phyloP scores from a whole-genome alignment of 1,140 invertebrate genomes.

The Halotydeus destructor region DNA sequence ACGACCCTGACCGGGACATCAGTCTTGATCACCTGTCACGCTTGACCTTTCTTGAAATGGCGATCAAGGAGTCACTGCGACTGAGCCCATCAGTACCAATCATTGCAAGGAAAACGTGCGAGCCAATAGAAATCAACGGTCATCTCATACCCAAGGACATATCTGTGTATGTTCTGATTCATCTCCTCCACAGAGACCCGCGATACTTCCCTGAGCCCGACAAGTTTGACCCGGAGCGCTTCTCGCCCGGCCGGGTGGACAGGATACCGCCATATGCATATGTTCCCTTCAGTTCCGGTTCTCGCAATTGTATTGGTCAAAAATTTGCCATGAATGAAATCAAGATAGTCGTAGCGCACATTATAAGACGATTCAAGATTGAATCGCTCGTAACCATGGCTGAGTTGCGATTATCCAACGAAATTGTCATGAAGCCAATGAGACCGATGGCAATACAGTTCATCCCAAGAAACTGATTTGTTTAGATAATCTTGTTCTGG shows the following conservation, averaged over 20 bases:
- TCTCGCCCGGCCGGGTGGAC: constrained; percentile 31
- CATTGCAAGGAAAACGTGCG: constrained; percentile 9
- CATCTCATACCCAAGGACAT: constrained; percentile 23
- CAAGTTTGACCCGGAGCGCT: constrained; percentile 51
- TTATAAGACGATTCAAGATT: constrained; percentile 21
- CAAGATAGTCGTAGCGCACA: constrained; percentile 26
- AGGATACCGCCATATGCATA: constrained; percentile 25
- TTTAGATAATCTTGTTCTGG: too few relatives aligned
- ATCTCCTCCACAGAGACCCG: constrained; percentile 39
- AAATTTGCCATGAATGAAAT: constrained; percentile 35
- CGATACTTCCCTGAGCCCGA: constrained; percentile 43
- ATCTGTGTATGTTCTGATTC: constrained; percentile 25
- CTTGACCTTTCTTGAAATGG: constrained; percentile 28
- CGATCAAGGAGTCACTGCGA: constrained; percentile 11
- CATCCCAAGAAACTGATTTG: too few relatives aligned
- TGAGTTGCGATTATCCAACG: constrained; percentile 7
- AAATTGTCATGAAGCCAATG: neutral
- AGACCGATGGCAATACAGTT: too few relatives aligned
- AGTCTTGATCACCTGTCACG: neutral
- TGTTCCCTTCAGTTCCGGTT: constrained; percentile 25
- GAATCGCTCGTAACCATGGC: constrained; percentile 14
- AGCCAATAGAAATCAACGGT: constrained; percentile 15
- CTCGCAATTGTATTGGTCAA: constrained; percentile 27
- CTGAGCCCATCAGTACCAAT: constrained; percentile 15
- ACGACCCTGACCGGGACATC: constrained; percentile 7